Evolutionary conservation across 2,797 vertebrate species (phyloP).

Genomic region (Coracias cyanogaster): DNA sequence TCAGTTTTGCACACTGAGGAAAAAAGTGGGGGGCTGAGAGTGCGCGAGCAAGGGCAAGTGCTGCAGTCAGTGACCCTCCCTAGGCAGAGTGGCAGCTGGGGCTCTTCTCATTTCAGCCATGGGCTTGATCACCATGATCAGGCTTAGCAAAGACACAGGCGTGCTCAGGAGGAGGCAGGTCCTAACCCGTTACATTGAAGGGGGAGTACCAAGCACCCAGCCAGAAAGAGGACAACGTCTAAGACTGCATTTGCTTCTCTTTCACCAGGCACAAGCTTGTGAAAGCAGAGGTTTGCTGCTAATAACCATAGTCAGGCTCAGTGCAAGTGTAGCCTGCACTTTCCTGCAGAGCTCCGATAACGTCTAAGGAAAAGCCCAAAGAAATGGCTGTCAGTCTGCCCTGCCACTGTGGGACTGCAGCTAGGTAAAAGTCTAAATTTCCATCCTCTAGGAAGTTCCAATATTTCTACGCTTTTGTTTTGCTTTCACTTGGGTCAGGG

Average conservation of each 20-base stretch:
- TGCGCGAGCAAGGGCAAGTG: accelerated
- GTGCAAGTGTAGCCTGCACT: not conserved
- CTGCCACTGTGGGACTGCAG: not conserved
- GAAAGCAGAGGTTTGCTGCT: not conserved
- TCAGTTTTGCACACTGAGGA: not conserved
- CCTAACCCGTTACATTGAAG: not conserved
- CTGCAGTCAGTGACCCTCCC: accelerated
- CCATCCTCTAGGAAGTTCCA: not conserved
- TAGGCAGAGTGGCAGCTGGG: accelerated
- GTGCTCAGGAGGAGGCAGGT: not conserved
- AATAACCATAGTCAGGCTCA: not conserved
- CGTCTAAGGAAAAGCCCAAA: not conserved
- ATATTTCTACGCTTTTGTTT: not conserved
- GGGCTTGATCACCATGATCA: not conserved
- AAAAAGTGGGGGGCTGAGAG: not conserved
- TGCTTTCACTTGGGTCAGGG: not conserved
- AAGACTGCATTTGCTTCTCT: not conserved
- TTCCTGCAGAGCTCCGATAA: not conserved
- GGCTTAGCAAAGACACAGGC: not conserved
- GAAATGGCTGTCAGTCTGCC: not conserved
- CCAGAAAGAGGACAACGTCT: not conserved
- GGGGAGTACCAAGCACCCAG: not conserved
- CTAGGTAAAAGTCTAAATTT: not conserved
- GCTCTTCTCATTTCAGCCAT: accelerated
- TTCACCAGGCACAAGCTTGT: not conserved